These are phyloP conservation scores for Chlorops oryzae DNA, from an alignment of 1,140 invertebrate species.

Conservation along the genomic window DNA sequence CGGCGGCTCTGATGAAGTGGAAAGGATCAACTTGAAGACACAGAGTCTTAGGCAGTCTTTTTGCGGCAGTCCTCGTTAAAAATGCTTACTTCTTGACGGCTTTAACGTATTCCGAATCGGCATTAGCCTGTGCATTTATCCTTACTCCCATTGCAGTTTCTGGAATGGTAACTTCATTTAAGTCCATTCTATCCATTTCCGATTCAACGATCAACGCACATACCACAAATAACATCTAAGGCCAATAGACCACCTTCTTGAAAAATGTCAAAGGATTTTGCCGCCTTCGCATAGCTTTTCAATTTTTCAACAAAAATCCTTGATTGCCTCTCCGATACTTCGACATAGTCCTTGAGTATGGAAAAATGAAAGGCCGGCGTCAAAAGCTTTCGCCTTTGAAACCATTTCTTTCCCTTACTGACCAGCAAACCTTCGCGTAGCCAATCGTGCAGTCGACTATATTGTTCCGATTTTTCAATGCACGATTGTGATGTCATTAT, in stretches of 20 bases:
- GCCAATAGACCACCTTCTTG: constrained; percentile 58
- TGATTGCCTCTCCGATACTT: constrained; percentile 64
- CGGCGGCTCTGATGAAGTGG: too few relatives aligned
- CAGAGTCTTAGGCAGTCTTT: too few relatives aligned
- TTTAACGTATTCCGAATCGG: too few relatives aligned
- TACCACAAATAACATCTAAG: constrained; percentile 69
- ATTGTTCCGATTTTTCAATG: constrained; percentile 46
- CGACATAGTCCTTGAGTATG: constrained; percentile 69
- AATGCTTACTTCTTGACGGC: too few relatives aligned
- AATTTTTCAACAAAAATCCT: constrained; percentile 53
- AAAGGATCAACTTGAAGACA: too few relatives aligned
- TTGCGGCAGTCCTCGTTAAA: too few relatives aligned
- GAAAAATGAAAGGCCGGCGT: constrained; percentile 83
- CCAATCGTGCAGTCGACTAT: constrained; percentile 66
- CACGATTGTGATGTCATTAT: constrained; percentile 21
- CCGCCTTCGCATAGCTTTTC: too few relatives aligned
- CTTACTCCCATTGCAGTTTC: too few relatives aligned
- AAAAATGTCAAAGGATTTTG: constrained; percentile 57
- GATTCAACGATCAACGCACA: too few relatives aligned
- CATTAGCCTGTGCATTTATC: too few relatives aligned
- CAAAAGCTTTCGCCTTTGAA: constrained; percentile 65
- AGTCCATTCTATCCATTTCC: too few relatives aligned
- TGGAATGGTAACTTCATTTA: too few relatives aligned
- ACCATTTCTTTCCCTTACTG: constrained; percentile 64
- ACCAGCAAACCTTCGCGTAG: constrained; percentile 66